Base-by-base conservation (phyloP, 2,888 invertebrate genomes). In the Sinotaia quadrata region DNA sequence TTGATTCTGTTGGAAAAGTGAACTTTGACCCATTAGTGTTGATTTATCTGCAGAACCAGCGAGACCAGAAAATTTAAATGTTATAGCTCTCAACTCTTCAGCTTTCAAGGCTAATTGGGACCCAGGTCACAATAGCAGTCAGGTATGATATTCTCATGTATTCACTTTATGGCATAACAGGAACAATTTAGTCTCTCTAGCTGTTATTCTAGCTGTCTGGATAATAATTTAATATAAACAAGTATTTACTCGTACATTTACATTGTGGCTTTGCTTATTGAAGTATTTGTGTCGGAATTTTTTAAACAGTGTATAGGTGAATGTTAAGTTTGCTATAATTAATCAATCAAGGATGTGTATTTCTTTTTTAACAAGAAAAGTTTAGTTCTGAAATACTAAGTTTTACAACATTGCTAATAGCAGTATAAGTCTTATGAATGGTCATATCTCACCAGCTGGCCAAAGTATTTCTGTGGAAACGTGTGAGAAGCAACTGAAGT, bases 41-140 rank as follows among this genome's bases (percentile, higher is more conserved):
- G 24, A 24, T 63, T 59, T 62, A 44, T 54, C 71, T 73, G 27
- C 74, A 82, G 82, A 76, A 37, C 82, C 81, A 12, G 72, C 73
- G 0, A 69, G 76, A 18, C 81, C 81, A 4, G 54, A 51, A 15
- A 68, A 73, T 58, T 54, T 83, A 41, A 72, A 59, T 4, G 77
- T 79, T 24, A 73, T 59, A 34, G 78, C 79, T 2, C 69, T 78
- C 34, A 79, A 78, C 68, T 80, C 78, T 7, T 68, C 68, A 12
- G 76, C 63, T 49, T 59, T 83, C 8, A 75, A 71, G 29, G 70
- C 79, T 27, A 72, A 75, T 29, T 81, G 80, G 81, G 60, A 68
- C 56, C 68, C 76, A 8, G 72, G 47, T 21, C 36, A 41, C 24
- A 49, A 67, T 62, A 70, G 70, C 56, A 24, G 66, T 33, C 66